Evolutionary conservation across 1,140 invertebrate genomes (phyloP), one percentile per base, ranked within the genome.

Genomic region (Bombus confusus): DNA sequence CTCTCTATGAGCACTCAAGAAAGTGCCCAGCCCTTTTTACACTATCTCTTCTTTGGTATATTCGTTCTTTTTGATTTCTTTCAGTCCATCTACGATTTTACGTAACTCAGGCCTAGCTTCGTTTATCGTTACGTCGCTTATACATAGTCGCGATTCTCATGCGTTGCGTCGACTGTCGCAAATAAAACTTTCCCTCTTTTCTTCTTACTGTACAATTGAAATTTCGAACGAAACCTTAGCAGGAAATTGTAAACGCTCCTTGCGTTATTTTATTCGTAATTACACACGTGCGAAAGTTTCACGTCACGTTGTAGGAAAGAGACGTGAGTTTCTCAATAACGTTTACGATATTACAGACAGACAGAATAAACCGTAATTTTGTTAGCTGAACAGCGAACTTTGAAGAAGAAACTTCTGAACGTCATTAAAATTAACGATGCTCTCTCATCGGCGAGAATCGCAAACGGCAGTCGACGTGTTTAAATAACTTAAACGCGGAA

Each of bases 71-170:
- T 47, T 37, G 18, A 25, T 25, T 37, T 10, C 31, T n/a, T 31
- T 52, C 47, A 57, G 10, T 74, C 43, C 52, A 68, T 39, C 25
- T 74, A 80, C 37, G n/a, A 81, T 80, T 18, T 75, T 87, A 79
- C 18, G 47, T 87, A 91, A 82, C 89, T 91, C 90, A 91, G 90
- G 90, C 90, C 90, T 91, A 83, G 79, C 59, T 91, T 91, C 83
- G 88, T 90, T 91, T 88, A 90, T 90, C 80, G 85, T 90, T 90
- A 88, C 41, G 75, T 89, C 82, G 37, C 31, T 82, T 90, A n/a
- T 62, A 62, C 12, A n/a, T 86, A 87, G 31, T 90, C 83, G 86
- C 15, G 78, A 41, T 66, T 77, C 62, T 28, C 28, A 8, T 71
- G 34, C 0, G 34, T 18, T 6, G 28, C 47, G 15, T 66, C 41